A percentile compares a stretch with the other conserved stretches of the same genome.
These are phyloP conservation scores for Apotomis betuletana DNA, from an alignment of 2,888 invertebrate species.

Conservation along the genomic window DNA sequence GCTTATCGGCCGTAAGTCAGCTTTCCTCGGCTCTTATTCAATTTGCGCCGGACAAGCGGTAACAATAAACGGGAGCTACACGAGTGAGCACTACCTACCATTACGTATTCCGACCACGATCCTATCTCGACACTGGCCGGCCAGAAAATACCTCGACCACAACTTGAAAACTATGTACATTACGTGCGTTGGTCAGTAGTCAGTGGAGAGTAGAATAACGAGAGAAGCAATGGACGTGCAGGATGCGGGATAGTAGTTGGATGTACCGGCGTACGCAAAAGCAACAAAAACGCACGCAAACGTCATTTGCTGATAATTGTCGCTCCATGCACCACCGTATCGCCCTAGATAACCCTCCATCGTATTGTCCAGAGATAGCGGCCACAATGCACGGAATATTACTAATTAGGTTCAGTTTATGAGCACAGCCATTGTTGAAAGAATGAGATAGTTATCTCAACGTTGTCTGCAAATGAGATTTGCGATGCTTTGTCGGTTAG, in stretches of 20 bases:
- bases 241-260: constrained; percentile 2
- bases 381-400: constrained; percentile 81
- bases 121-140: constrained; percentile 54
- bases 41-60: constrained; percentile 67
- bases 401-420: constrained; percentile 83
- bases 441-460: constrained; percentile 81
- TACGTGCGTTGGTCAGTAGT: constrained; percentile 34
- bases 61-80: constrained; percentile 73
- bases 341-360: constrained; percentile 80
- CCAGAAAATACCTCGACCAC: constrained; percentile 45
- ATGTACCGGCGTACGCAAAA: constrained; percentile 44
- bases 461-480: constrained; percentile 81
- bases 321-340: constrained; percentile 72
- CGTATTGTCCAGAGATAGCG: constrained; percentile 78
- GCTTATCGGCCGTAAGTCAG: constrained; percentile 54
- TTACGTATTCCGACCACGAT: constrained; percentile 79
- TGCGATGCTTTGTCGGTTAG: constrained; percentile 81
- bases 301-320: constrained; percentile 79
- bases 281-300: constrained; percentile 57
- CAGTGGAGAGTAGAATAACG: constrained; percentile 18
- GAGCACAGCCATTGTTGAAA: constrained; percentile 81
- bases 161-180: constrained; percentile 30
- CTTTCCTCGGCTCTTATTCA: constrained; percentile 60
- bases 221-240: constrained; percentile 53
- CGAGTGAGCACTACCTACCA: constrained; percentile 77